A percentile compares a stretch with the other conserved stretches of the same genome.
Evolutionary conservation across 1,140 invertebrate genomes (phyloP).

Genomic region (Drosophila pallidifrons): DNA sequence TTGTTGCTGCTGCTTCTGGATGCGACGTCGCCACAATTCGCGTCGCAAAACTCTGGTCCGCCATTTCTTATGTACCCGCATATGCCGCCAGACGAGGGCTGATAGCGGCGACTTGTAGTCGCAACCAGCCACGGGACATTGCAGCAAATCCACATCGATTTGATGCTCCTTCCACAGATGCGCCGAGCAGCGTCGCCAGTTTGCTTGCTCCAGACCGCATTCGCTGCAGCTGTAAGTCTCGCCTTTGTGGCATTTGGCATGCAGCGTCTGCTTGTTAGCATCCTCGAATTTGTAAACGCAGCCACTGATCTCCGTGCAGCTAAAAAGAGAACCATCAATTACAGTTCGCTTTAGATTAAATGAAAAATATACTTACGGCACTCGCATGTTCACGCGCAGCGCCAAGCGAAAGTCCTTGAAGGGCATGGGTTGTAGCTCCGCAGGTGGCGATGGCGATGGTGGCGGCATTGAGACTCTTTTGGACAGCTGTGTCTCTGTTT

Average conservation of each 20-base stretch:
- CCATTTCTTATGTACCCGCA: conserved; percentile 78
- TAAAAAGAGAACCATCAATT: conserved; percentile 35
- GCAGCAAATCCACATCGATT: conserved; percentile 88
- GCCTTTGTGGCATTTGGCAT: conserved; percentile 85
- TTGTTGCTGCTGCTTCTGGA: conserved; percentile 51
- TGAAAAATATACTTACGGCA: conserved; percentile 41
- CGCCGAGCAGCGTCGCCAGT: conserved; percentile 88
- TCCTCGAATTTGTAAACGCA: conserved; percentile 86
- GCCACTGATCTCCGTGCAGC: conserved; percentile 85
- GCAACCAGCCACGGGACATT: conserved; percentile 88
- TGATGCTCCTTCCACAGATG: conserved; percentile 90
- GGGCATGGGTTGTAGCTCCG: conserved; percentile 65
- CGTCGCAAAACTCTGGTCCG: conserved; percentile 61
- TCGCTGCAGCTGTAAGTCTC: conserved; percentile 85
- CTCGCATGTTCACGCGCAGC: conserved; percentile 55
- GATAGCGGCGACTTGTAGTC: conserved; percentile 86
- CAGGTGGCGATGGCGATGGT: background rate
- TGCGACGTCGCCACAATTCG: conserved; percentile 56
- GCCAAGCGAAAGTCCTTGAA: conserved; percentile 78
- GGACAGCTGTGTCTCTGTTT: background rate
- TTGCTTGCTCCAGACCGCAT: conserved; percentile 86
- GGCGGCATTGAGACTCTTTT: background rate
- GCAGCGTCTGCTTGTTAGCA: conserved; percentile 85
- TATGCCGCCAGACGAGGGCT: conserved; percentile 79
- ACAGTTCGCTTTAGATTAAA: background rate